These are phyloP conservation scores for Silurus glanis DNA, from an alignment of 2,113 vertebrate species.

Conservation along the genomic window DNA sequence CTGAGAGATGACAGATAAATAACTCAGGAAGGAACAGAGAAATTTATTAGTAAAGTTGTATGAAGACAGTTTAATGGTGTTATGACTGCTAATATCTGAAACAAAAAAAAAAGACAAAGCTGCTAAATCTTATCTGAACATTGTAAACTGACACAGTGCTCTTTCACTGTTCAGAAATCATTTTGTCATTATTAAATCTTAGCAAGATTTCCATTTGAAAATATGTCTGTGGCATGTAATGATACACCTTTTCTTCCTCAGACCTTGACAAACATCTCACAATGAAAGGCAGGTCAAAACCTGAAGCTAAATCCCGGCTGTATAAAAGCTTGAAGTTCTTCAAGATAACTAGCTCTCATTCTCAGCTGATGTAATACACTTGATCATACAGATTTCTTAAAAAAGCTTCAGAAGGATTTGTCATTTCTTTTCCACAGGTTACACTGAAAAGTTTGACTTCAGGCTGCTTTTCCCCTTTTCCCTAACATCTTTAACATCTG, in stretches of 20 bases:
- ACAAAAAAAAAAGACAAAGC: not conserved
- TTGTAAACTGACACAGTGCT: too few relatives aligned
- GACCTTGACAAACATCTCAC: not conserved
- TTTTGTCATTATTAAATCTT: too few relatives aligned
- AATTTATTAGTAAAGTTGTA: not conserved
- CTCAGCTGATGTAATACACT: not conserved
- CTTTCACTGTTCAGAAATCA: too few relatives aligned
- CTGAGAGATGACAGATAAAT: constrained; percentile 36
- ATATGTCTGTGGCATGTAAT: not conserved
- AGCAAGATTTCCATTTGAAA: too few relatives aligned
- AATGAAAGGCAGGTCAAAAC: not conserved
- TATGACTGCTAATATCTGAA: too few relatives aligned
- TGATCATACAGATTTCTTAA: not conserved
- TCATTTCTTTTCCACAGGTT: not conserved
- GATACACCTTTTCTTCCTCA: not conserved
- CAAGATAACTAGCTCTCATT: not conserved
- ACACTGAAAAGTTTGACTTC: too few relatives aligned
- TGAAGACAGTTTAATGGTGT: not conserved
- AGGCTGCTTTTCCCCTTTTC: not conserved
- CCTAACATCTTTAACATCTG: not conserved
- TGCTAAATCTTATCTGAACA: not conserved
- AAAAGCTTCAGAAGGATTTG: not conserved
- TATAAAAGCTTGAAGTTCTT: not conserved
- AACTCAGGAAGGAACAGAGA: constrained; percentile 42
- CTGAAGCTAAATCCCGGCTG: not conserved